Evolutionary conservation across 2,797 vertebrate genomes (phyloP).

Genomic region (Stomatorhinus walkeri): DNA sequence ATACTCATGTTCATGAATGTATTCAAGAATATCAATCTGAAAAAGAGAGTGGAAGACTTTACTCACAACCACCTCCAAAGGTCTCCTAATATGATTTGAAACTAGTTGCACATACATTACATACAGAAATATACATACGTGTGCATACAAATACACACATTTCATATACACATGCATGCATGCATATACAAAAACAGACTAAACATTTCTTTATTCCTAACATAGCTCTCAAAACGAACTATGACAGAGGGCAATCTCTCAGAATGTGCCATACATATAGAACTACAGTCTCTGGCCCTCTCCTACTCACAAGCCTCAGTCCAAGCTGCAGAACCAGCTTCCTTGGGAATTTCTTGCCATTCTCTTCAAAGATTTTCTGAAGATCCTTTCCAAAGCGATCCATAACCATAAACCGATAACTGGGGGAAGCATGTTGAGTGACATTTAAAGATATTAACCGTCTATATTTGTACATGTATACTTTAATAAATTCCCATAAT

Average conservation of each 20-base stretch:
- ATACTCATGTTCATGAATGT: slow-evolving; percentile 88
- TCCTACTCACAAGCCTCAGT: slow-evolving; percentile 76
- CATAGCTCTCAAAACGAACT: neutral
- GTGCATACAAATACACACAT: neutral
- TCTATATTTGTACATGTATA: neutral
- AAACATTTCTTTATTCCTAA: neutral
- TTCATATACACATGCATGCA: neutral
- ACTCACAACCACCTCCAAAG: neutral
- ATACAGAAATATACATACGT: neutral
- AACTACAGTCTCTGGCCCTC: neutral
- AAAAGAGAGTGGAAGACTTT: slow-evolving; percentile 19
- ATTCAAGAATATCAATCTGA: slow-evolving; percentile 86
- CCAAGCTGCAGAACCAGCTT: slow-evolving; percentile 88
- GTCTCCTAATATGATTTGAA: neutral
- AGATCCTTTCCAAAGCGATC: slow-evolving; percentile 88
- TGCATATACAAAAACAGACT: neutral
- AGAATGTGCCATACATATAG: neutral
- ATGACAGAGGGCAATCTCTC: neutral
- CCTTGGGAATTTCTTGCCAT: slow-evolving; percentile 68
- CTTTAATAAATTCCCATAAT: neutral
- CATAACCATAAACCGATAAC: slow-evolving; percentile 95
- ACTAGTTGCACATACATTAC: neutral
- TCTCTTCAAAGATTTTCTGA: slow-evolving; percentile 85
- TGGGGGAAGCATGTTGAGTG: slow-evolving; percentile 24
- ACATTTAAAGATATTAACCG: neutral